Base-by-base conservation (phyloP, 2,113 vertebrate species). In the Hydrochoerus hydrochaeris region DNA sequence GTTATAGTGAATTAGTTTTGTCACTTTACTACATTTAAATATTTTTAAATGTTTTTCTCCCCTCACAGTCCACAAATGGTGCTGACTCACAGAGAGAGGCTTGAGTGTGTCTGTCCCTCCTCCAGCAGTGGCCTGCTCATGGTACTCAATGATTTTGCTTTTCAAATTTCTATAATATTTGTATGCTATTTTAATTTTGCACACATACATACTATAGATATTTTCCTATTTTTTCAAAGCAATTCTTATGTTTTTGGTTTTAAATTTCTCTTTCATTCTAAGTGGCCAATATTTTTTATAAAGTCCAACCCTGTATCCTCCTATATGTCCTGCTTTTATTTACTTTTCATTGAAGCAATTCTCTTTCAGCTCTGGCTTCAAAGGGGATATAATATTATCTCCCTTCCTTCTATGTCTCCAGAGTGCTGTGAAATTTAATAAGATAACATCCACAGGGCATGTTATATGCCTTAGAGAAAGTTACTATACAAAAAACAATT, bases 321-420 rank as follows among this genome's bases (percentile, higher is more conserved):
- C 63, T 94, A 88, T 80, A 95, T 73, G 96, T 86, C 63, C 94
- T 91, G 49, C 54, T 84, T 95, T 92, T 92, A 95, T 97, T 97
- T 97, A 96, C 87, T 95, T 97, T 93, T 62, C 32, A 93, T 90
- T 93, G 80, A 84, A 96, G 92, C 38, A 93, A 95, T 93, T 95
- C 77, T 26, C 83, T 93, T 95, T 84, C 62, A 91, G 63, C 38
- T 92, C 67, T 90, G 30, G 62, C 80, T 96, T 95, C 94, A 92
- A 93, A 96, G 75, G 83, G 71, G 73, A 44, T 89, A 69, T 86
- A 95, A 94, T 73, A 91, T 75, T 83, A 96, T 83, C 82, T 95
- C 24, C 38, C 41, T 90, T 90, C 58, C 78, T 62, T 91, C 60
- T 58, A 0, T 7, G 62, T 97, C 92, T 84, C 81, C 83, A 71